These are phyloP conservation scores for Tautogolabrus adspersus DNA, from an alignment of 2,113 vertebrate species.

Conservation along the genomic window DNA sequence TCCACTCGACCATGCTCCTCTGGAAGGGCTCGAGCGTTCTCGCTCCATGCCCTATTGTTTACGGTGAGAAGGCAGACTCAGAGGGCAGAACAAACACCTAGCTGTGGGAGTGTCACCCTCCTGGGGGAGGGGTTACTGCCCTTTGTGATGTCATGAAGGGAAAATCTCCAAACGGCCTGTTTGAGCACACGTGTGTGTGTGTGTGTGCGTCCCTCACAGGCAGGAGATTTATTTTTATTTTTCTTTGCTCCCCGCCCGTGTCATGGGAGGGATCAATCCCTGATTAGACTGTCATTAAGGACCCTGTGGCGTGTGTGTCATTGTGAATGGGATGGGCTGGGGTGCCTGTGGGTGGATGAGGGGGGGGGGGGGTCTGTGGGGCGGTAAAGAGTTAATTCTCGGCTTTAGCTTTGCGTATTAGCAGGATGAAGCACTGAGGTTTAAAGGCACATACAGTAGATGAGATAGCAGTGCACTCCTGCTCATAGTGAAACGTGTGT, in stretches of 20 bases:
- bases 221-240: slow-evolving; percentile 15
- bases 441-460: slow-evolving; percentile 6
- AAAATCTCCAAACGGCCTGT: no score
- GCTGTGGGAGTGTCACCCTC: no score
- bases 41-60: no score
- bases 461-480: slow-evolving; percentile 36
- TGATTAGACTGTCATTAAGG: slow-evolving; percentile 58
- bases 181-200: no score
- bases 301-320: slow-evolving; percentile 17
- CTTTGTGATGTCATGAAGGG: no score
- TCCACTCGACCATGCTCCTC: no score
- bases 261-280: slow-evolving; percentile 44
- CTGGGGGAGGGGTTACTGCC: no score
- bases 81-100: no score
- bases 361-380: background rate
- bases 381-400: slow-evolving; percentile 37
- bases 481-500: background rate
- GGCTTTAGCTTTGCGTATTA: slow-evolving; percentile 62
- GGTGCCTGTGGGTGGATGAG: background rate
- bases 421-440: slow-evolving; percentile 49
- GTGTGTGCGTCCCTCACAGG: slow-evolving; percentile 5
- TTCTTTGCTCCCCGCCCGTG: background rate
- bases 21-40: no score
- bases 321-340: slow-evolving; percentile 29
- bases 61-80: no score